Percentiles rank a stretch among this genome's conserved stretches.
These are phyloP conservation scores for Sander vitreus DNA, from an alignment of 2,113 vertebrate species.

Conservation along the genomic window DNA sequence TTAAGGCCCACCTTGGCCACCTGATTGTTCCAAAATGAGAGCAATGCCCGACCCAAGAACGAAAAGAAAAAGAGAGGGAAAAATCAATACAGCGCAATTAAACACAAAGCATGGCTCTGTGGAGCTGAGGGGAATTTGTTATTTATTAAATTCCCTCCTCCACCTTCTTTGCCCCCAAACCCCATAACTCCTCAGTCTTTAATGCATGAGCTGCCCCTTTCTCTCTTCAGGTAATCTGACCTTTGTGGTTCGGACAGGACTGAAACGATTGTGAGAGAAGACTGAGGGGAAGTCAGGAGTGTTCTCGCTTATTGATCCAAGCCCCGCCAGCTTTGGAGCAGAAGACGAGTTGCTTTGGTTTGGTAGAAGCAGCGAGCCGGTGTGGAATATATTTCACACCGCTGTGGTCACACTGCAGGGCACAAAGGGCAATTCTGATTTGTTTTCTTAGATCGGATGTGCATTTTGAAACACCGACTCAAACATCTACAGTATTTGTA, in stretches of 20 bases:
- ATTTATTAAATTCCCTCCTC: slow-evolving; percentile 82
- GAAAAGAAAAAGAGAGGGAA: slow-evolving; percentile 68
- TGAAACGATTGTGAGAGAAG: slow-evolving; percentile 65
- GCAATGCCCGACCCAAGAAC: slow-evolving; percentile 61
- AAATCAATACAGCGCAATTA: slow-evolving; percentile 87
- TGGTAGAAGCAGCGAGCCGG: not conserved
- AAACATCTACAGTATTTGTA: not conserved
- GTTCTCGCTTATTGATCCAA: slow-evolving; percentile 64
- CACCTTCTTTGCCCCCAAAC: slow-evolving; percentile 56
- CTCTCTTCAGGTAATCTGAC: slow-evolving; percentile 74
- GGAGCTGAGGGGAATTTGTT: slow-evolving; percentile 82
- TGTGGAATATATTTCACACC: slow-evolving; percentile 21
- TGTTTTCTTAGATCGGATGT: slow-evolving; percentile 9
- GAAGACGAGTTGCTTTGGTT: slow-evolving; percentile 42
- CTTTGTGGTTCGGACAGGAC: slow-evolving; percentile 68
- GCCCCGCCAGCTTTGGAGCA: slow-evolving; percentile 38
- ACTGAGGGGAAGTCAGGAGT: slow-evolving; percentile 66
- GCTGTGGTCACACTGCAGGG: not conserved
- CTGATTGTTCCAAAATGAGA: slow-evolving; percentile 85
- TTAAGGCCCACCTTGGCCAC: slow-evolving; percentile 75
- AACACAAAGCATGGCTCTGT: slow-evolving; percentile 81
- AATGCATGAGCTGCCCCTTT: slow-evolving; percentile 68
- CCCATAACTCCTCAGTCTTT: slow-evolving; percentile 66
- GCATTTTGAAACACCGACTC: not conserved
- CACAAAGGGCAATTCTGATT: not conserved